Percentiles rank a stretch among this genome's conserved stretches.
Evolutionary conservation across 2,113 vertebrate species (phyloP).

Genomic region (Turdus rufiventris): DNA sequence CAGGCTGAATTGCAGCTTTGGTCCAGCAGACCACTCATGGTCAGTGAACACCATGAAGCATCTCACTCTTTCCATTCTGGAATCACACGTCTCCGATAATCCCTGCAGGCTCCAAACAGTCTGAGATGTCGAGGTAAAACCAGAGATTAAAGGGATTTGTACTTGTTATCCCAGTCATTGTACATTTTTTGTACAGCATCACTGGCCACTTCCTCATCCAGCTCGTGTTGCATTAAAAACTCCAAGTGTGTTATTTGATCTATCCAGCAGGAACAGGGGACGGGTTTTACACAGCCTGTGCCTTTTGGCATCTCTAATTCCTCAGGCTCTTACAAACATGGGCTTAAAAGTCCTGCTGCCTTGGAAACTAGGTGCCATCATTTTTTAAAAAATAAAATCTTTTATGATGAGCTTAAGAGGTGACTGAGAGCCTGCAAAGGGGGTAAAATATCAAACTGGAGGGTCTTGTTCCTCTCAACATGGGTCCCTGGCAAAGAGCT

Average conservation of each 20-base stretch:
- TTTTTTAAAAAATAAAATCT: background rate
- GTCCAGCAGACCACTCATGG: background rate
- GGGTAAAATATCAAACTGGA: background rate
- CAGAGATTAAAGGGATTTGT: slow-evolving; percentile 27
- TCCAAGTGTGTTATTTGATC: background rate
- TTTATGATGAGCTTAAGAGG: background rate
- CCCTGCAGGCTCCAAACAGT: background rate
- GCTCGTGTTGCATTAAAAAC: background rate
- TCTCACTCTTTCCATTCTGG: background rate
- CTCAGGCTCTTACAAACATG: background rate
- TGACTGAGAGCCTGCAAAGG: background rate
- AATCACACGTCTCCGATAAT: background rate
- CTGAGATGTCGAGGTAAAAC: background rate
- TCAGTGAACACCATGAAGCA: background rate
- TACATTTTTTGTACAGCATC: background rate
- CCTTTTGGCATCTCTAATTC: background rate
- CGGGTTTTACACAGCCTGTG: background rate
- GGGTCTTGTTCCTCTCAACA: background rate
- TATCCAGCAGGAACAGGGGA: background rate
- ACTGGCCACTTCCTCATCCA: background rate
- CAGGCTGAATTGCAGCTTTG: background rate
- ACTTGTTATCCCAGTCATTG: background rate
- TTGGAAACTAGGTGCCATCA: slow-evolving; percentile 50
- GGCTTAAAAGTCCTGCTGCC: slow-evolving; percentile 18
- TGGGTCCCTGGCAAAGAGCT: slow-evolving; percentile 16